These are phyloP conservation scores for Limenitis camilla DNA, from an alignment of 2,888 invertebrate genomes.

Conservation along the genomic window DNA sequence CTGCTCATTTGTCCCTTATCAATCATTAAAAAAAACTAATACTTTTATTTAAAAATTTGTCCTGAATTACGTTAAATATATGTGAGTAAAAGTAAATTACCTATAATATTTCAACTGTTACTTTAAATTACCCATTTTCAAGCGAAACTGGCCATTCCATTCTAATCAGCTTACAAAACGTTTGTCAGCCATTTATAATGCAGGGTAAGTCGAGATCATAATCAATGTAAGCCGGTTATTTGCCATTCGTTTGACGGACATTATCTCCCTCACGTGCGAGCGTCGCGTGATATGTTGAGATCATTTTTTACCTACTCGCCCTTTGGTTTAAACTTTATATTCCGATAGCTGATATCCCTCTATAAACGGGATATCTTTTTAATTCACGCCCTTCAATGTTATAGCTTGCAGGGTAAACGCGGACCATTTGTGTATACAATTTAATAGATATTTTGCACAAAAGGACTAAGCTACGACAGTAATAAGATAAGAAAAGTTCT, in stretches of 20 bases:
- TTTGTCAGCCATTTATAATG: constrained; percentile 5
- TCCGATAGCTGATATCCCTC: neutral
- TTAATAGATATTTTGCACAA: too few species aligned
- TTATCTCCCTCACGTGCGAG: constrained; percentile 51
- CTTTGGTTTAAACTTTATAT: constrained; percentile 19
- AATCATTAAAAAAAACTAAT: too few species aligned
- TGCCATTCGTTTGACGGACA: constrained; percentile 53
- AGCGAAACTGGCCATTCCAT: neutral
- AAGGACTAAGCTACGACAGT: too few species aligned
- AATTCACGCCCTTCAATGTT: too few species aligned
- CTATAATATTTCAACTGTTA: neutral
- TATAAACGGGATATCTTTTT: neutral
- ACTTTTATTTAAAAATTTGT: too few species aligned
- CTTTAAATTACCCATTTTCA: neutral
- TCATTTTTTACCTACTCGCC: constrained; percentile 20
- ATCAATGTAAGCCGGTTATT: constrained; percentile 45
- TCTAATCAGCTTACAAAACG: constrained; percentile 2
- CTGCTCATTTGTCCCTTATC: too few species aligned
- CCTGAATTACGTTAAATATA: too few species aligned
- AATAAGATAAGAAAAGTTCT: too few species aligned
- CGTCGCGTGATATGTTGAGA: constrained; percentile 40
- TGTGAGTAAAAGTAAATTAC: neutral
- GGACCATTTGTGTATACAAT: too few species aligned
- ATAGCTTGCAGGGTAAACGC: too few species aligned
- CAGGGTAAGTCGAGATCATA: constrained; percentile 11